phyloP scores from a whole-genome alignment of 1,140 invertebrate genomes.

The Drosophila littoralis region DNA sequence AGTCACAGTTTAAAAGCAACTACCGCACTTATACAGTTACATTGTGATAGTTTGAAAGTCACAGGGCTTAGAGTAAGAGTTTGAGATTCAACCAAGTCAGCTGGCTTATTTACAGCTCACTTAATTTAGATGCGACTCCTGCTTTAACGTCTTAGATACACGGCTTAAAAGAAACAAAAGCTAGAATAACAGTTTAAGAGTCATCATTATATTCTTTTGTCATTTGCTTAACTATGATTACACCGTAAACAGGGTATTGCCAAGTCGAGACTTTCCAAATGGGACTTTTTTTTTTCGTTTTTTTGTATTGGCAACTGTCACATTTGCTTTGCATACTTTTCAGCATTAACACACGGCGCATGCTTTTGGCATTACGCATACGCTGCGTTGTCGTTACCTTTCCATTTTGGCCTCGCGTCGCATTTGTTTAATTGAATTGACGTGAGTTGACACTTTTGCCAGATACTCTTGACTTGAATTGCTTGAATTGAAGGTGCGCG shows the following conservation, averaged over 20 bases:
- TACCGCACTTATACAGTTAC: too few relatives aligned
- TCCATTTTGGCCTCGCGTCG: conserved; percentile 18
- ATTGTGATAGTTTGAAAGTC: too few relatives aligned
- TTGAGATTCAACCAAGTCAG: too few relatives aligned
- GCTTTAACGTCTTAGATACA: too few relatives aligned
- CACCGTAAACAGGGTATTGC: neutral
- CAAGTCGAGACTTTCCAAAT: neutral
- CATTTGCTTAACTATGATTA: neutral
- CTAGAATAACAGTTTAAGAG: too few relatives aligned
- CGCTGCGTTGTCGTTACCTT: conserved; percentile 42
- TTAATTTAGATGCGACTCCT: too few relatives aligned
- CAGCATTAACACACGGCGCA: conserved; percentile 25
- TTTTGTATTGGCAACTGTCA: conserved; percentile 47
- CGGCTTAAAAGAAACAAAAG: too few relatives aligned
- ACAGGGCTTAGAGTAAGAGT: too few relatives aligned
- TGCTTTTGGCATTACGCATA: conserved; percentile 51
- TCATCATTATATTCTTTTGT: too few relatives aligned
- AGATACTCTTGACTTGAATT: conserved; percentile 43
- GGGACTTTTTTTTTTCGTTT: neutral
- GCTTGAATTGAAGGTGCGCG: conserved; percentile 34
- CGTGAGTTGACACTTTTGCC: conserved; percentile 44
- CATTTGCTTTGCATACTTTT: conserved; percentile 74
- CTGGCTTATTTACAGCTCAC: too few relatives aligned
- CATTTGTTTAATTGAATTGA: conserved; percentile 76
- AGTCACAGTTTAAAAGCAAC: too few relatives aligned